phyloP scores from a whole-genome alignment of 2,113 vertebrate genomes.

The Aldabrachelys gigantea region DNA sequence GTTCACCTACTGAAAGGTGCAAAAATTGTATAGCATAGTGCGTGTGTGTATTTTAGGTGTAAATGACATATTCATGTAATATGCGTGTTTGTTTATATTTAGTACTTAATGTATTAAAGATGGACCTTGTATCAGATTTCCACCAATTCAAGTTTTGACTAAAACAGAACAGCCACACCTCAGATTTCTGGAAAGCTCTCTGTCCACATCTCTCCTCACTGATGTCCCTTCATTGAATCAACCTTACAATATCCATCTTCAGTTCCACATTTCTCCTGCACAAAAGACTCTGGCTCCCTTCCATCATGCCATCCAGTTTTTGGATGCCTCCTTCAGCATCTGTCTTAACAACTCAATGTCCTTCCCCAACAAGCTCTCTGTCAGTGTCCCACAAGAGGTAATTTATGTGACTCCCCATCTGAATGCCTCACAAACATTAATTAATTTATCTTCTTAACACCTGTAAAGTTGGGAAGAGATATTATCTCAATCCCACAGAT shows the following conservation, averaged over 20 bases:
- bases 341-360: neutral
- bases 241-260: neutral
- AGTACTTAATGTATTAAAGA: neutral
- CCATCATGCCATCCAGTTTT: neutral
- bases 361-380: neutral
- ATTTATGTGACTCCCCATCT: accelerated
- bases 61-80: neutral
- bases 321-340: neutral
- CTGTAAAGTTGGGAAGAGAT: constrained; percentile 25
- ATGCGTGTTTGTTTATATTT: neutral
- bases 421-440: neutral
- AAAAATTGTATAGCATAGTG: constrained; percentile 13
- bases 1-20: constrained; percentile 28
- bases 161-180: neutral
- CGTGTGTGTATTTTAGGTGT: constrained; percentile 24
- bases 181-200: constrained; percentile 10
- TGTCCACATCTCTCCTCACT: neutral
- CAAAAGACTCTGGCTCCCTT: neutral
- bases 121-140: neutral
- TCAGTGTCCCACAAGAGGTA: neutral
- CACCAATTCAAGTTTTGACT: neutral
- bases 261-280: neutral
- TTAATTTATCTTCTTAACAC: constrained; percentile 36
- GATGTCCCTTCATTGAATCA: neutral
- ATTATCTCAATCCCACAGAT: constrained; percentile 49